A percentile compares a stretch with the other conserved stretches of the same genome.
Evolutionary conservation across 1,140 invertebrate species (phyloP).

Genomic region (Nasonia longicornis): DNA sequence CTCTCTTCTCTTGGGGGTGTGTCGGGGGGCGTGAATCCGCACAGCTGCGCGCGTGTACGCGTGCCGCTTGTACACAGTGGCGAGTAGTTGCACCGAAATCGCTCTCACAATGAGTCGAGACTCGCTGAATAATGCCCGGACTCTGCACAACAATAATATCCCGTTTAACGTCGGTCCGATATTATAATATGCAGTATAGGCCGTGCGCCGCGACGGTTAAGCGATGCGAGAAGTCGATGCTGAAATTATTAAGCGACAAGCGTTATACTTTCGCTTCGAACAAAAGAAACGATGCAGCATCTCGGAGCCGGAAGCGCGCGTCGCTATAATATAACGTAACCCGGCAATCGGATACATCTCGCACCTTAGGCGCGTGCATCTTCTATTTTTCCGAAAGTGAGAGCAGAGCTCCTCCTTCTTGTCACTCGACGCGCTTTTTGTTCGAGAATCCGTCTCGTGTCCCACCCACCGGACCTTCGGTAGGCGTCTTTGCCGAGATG

Average conservation of each 20-base stretch:
- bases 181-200: neutral
- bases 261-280: neutral
- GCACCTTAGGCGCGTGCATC: slow-evolving; percentile 21
- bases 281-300: neutral
- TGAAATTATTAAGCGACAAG: too few relatives aligned
- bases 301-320: slow-evolving; percentile 13
- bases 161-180: neutral
- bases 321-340: neutral
- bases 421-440: slow-evolving; percentile 51
- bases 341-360: slow-evolving; percentile 10
- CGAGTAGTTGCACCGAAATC: slow-evolving; percentile 44
- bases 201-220: neutral
- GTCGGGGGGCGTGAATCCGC: slow-evolving; percentile 61
- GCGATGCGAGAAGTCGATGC: too few relatives aligned
- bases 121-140: neutral
- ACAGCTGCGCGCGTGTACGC: slow-evolving; percentile 59
- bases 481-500: neutral
- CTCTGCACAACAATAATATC: slow-evolving; percentile 19
- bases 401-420: slow-evolving; percentile 46
- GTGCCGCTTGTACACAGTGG: slow-evolving; percentile 34
- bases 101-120: slow-evolving; percentile 16
- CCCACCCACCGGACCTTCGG: slow-evolving; percentile 15
- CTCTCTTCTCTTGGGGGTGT: slow-evolving; percentile 56
- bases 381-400: neutral
- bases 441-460: slow-evolving; percentile 13